Evolutionary conservation across 1,140 invertebrate species (phyloP), one percentile per base, ranked within the genome.

Genomic region (Varroa destructor): DNA sequence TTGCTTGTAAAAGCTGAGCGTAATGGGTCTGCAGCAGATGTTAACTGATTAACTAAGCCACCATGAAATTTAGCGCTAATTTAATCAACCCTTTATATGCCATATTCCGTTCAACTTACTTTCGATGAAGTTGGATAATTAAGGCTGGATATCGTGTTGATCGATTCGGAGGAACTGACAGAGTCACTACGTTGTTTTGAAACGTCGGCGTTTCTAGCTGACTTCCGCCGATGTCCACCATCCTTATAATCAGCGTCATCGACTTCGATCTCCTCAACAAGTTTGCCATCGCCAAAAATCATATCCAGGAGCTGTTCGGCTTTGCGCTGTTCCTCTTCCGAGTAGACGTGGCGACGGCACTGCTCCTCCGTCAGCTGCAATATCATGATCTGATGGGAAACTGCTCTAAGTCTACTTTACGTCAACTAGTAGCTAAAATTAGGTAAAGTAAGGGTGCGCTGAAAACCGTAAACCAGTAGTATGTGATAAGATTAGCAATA

Each of bases 271-370:
- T 67, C 61, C 37, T 67, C 40, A 67, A 3, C 46, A 3, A 51
- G 46, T 0, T 51, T 51, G 3, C 40, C 40, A 46, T 67, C 61
- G 37, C 61, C 61, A 37, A 67, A 67, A 37, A 67, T 67, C 61
- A 67, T 67, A 37, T 67, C 61, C 61, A 67, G 61, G 8, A 67
- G 61, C 61, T 67, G 40, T 37, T 67, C 61, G 46, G 61, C 61
- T 67, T 37, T 67, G 40, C 46, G 61, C 36, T 67, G 61, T 40
- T 67, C 61, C 40, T 67, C 61, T 67, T 67, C 46, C 61, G 61
- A 36, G 37, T 67, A 67, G 61, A 67, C 61, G 46, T 67, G 61
- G 46, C 61, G 61, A 14, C 61, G 46, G 8, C 46, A 51, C 8
- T 51, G 46, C 46, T 51, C 46, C 46, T 51, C 46, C 8, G 46